Evolutionary conservation across 2,797 vertebrate genomes (phyloP), one percentile per base, ranked within the genome.

Genomic region (Coendou prehensilis): DNA sequence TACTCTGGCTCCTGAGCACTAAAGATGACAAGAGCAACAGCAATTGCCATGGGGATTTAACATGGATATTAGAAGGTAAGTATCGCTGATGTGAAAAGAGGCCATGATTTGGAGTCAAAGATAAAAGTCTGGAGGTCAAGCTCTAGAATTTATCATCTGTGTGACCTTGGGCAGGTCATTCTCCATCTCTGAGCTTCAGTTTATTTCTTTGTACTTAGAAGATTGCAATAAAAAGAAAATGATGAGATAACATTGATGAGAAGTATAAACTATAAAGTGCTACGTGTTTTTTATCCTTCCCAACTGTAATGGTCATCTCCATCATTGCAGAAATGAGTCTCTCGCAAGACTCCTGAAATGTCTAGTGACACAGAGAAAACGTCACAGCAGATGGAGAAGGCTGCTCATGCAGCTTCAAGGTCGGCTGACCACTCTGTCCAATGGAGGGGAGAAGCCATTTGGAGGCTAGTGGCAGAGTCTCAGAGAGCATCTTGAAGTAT

Each of bases 361-460:
- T 78, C 59, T 3, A 4, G 41, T 33, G 91, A 85, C 28, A 45
- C 4, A 56, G 75, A 87, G 63, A 76, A 64, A 95, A 63, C 33
- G 2, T 41, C 3, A 3, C 0, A 5, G 50, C n/a, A 45, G 47
- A 52, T 26, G 81, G 83, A 15, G 73, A 37, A 91, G 61, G 17
- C 33, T 3, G 59, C 20, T 47, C 6, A 1, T 41, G 28, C 98
- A 98, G 98, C 97, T 98, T 99, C 99, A 99, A 98, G 99, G 98
- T 97, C 98, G 98, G 98, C 97, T 98, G 98, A 98, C 96, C 97
- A 98, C 98, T 59, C 92, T 45, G 41, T 88, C 94, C 45, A 20
- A 45, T 3, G 56, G 57, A 95, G 95, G 88, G 96, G 89, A 96
- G 96, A 88, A 95, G 92, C n/a, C 93, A 64, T 71, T n/a, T 22